Evolutionary conservation across 1,140 invertebrate species (phyloP).

Genomic region (Araneus ventricosus): DNA sequence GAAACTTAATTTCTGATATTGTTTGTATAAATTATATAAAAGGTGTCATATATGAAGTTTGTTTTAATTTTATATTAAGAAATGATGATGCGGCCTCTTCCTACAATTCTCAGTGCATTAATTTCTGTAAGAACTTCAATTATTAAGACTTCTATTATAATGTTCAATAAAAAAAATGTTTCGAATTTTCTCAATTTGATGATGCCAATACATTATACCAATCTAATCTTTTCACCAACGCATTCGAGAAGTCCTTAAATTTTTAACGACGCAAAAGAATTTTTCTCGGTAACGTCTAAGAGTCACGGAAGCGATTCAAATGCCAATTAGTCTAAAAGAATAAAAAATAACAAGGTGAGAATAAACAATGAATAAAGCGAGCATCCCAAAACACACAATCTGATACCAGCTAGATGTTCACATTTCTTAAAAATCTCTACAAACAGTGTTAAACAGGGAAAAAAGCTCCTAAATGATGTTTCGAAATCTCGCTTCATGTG

Average conservation of each 20-base stretch:
- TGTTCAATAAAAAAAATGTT: not conserved
- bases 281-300: not conserved
- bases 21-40: no score
- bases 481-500: not conserved
- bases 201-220: no score
- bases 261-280: not conserved
- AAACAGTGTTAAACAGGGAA: not conserved
- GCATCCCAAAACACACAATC: not conserved
- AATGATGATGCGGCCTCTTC: no score
- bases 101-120: no score
- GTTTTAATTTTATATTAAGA: no score
- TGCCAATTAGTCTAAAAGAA: not conserved
- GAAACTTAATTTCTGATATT: no score
- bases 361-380: not conserved
- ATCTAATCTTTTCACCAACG: not conserved
- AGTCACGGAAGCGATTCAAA: not conserved
- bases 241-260: not conserved
- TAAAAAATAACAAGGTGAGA: not conserved
- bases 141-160: no score
- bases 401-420: no score
- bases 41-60: no score
- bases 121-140: no score
- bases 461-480: not conserved
- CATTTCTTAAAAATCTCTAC: not conserved
- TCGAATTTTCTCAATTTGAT: not conserved